A percentile compares a stretch with the other conserved stretches of the same genome.
Evolutionary conservation across 1,140 invertebrate genomes (phyloP).

Genomic region (Zaprionus gabonicus): DNA sequence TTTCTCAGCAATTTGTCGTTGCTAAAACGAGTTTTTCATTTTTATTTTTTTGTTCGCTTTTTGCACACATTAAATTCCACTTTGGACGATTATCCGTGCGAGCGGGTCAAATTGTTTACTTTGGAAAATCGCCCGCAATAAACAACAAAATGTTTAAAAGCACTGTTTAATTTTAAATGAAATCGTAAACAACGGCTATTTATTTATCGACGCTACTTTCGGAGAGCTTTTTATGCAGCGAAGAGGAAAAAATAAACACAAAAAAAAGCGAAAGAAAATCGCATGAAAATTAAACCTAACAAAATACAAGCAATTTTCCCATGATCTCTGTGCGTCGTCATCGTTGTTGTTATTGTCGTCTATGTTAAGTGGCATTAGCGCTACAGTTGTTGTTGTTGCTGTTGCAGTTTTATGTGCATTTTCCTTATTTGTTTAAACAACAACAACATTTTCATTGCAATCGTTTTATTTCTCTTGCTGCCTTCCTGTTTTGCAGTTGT

Average conservation of each 20-base stretch:
- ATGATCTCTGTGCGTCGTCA: slow-evolving; percentile 56
- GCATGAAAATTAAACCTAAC: slow-evolving; percentile 63
- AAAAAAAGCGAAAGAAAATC: slow-evolving; percentile 17
- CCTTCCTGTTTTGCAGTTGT: slow-evolving; percentile 49
- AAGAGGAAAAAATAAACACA: neutral
- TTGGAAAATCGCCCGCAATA: slow-evolving; percentile 67
- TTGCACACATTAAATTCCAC: slow-evolving; percentile 61
- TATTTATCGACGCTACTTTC: slow-evolving; percentile 64
- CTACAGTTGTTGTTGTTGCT: slow-evolving; percentile 34
- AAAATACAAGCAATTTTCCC: slow-evolving; percentile 70
- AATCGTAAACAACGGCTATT: slow-evolving; percentile 64
- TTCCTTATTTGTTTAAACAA: slow-evolving; percentile 78
- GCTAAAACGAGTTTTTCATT: neutral
- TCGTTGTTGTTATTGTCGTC: slow-evolving; percentile 45
- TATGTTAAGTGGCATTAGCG: slow-evolving; percentile 53
- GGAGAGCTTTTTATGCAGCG: slow-evolving; percentile 25
- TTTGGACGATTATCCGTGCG: slow-evolving; percentile 52
- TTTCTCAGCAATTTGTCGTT: slow-evolving; percentile 30
- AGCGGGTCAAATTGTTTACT: slow-evolving; percentile 52
- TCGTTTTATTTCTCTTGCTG: slow-evolving; percentile 55
- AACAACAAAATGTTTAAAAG: slow-evolving; percentile 58
- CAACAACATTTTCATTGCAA: slow-evolving; percentile 71
- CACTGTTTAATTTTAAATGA: slow-evolving; percentile 76
- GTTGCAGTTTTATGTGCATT: slow-evolving; percentile 66
- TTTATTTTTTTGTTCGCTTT: slow-evolving; percentile 8